Base-by-base conservation (phyloP, 2,888 invertebrate species). In the Dorcus parallelipipedus region DNA sequence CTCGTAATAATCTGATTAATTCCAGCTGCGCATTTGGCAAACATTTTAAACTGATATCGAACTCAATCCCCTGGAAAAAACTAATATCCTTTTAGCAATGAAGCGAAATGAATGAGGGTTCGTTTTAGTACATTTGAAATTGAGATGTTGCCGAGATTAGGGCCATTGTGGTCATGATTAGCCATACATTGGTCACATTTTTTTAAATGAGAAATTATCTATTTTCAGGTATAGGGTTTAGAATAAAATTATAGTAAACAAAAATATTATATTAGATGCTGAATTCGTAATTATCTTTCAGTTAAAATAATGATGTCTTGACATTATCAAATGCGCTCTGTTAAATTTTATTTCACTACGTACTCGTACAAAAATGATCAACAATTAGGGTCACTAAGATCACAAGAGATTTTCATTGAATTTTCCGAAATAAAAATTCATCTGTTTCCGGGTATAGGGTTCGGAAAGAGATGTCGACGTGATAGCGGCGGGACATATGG, bases 1-100 rank as follows among this genome's bases (percentile, higher is more conserved):
- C 71, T 69, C 69, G 69, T 71, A 74, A 73, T 75, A 76, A 77
- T 76, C 76, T 75, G 77, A 76, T 77, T 76, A 76, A 76, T 75
- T 72, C 75, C 75, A 75, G 76, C 75, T 75, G 76, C 70, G 76
- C 76, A 73, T 76, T 76, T 75, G 71, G 72, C 74, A 73, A 75
- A 74, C 73, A 75, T 67, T 71, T 70, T 70, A 72, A 71, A 72
- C 69, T 52, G 40, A 52, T 52, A 52, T 45, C 26, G 26, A 33
- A 48, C 40, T 40, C 20, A 17, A 39, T 8, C n/a, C 47, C 10
- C 38, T 38, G 17, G 14, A n/a, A 43, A 54, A 52, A 52, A 57
- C 54, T 49, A 51, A 53, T 49, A 42, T 49, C 52, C 38, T 49
- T 49, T 48, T 49, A 47, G 63, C 62, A 67, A 49, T 59, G 51